phyloP scores from a whole-genome alignment of 1,140 invertebrate species.

The Drosophila malerkotliana region DNA sequence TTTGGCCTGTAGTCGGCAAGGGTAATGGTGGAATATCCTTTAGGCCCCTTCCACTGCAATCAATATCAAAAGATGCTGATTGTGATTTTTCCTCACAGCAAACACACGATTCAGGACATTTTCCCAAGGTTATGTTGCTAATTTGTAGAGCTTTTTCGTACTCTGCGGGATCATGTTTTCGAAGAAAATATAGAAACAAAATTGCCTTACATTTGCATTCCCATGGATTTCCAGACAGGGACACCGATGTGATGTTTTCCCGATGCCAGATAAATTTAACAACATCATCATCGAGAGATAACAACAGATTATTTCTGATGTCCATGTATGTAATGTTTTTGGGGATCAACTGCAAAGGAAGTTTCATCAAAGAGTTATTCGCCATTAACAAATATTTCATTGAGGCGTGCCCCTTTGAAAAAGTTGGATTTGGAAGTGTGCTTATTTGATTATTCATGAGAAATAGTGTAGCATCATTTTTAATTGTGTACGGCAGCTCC shows the following conservation, averaged over 20 bases:
- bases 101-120: conserved; percentile 18
- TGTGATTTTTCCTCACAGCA: conserved; percentile 13
- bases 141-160: neutral
- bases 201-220: conserved; percentile 4
- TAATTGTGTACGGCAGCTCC: neutral
- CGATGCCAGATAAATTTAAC: neutral
- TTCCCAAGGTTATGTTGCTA: conserved; percentile 4
- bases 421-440: neutral
- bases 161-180: conserved; percentile 2
- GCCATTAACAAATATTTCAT: conserved; percentile 3
- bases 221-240: conserved; percentile 9
- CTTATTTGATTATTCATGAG: neutral
- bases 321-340: neutral
- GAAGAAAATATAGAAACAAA: conserved; percentile 7
- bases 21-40: neutral
- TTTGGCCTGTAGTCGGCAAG: neutral
- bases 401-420: neutral
- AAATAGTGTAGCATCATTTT: neutral
- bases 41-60: conserved; percentile 13
- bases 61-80: conserved; percentile 3
- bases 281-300: conserved; percentile 7
- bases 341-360: conserved; percentile 10
- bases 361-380: neutral
- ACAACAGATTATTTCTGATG: conserved; percentile 6
- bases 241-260: neutral